Percentiles rank a stretch among this genome's conserved stretches.
These are phyloP conservation scores for Leptinotarsa undecemlineata DNA, from an alignment of 1,140 invertebrate species.

Conservation along the genomic window DNA sequence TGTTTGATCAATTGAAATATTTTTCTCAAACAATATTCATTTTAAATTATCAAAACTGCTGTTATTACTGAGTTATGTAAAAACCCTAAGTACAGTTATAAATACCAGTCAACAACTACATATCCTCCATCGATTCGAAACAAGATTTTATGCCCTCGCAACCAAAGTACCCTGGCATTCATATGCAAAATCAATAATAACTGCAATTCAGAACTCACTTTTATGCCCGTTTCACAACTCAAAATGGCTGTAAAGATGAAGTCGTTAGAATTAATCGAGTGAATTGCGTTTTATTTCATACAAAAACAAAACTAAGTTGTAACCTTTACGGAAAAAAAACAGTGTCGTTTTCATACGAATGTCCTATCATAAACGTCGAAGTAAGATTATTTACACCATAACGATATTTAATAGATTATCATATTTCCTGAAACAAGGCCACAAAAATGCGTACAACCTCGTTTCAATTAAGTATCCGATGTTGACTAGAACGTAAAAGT, in stretches of 20 bases:
- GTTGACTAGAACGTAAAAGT: too few relatives aligned
- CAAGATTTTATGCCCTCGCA: too few relatives aligned
- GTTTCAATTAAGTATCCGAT: too few relatives aligned
- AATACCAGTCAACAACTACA: too few relatives aligned
- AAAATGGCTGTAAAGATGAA: background rate
- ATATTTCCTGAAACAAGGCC: slow-evolving; percentile 11
- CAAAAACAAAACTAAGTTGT: background rate
- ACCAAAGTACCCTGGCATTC: background rate
- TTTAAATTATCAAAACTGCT: too few relatives aligned
- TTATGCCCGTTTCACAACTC: background rate
- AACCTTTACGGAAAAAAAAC: background rate
- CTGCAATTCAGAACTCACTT: background rate
- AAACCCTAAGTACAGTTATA: too few relatives aligned
- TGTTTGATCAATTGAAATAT: too few relatives aligned
- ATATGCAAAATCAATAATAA: background rate
- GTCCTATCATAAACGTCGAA: background rate
- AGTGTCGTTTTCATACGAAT: background rate
- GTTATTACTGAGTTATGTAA: too few relatives aligned
- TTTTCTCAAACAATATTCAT: too few relatives aligned
- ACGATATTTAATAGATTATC: background rate
- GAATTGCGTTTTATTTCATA: background rate
- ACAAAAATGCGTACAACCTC: background rate
- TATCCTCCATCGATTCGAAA: too few relatives aligned
- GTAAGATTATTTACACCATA: slow-evolving; percentile 2
- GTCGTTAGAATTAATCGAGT: background rate